Evolutionary conservation across 2,888 invertebrate species (phyloP).

Genomic region (Caenorhabditis uteleia): DNA sequence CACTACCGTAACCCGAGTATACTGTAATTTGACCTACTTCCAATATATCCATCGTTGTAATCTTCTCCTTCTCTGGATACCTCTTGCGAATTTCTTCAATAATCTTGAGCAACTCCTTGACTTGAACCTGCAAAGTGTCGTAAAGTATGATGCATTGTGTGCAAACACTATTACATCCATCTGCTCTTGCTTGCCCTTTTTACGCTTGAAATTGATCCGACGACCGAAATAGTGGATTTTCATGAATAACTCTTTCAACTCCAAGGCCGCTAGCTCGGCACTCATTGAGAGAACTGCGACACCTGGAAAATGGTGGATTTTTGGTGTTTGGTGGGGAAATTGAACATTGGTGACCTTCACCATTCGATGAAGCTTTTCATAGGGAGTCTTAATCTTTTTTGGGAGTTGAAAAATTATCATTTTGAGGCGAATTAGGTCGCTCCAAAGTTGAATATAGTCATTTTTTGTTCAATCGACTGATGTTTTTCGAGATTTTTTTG

Average conservation of each 20-base stretch:
- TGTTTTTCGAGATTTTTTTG: no score
- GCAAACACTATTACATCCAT: constrained; percentile 48
- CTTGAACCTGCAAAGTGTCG: constrained; percentile 48
- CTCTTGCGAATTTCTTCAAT: constrained; percentile 65
- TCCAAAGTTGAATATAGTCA: no score
- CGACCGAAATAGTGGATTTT: constrained; percentile 66
- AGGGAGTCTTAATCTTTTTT: no score
- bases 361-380: no score
- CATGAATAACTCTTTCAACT: constrained; percentile 67
- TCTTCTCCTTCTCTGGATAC: constrained; percentile 67
- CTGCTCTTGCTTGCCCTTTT: constrained; percentile 55
- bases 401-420: no score
- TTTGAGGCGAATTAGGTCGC: no score
- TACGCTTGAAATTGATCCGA: constrained; percentile 66
- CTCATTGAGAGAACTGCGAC: constrained; percentile 69
- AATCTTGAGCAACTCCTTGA: constrained; percentile 67
- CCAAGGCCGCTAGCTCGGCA: constrained; percentile 67
- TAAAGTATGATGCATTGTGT: constrained; percentile 2
- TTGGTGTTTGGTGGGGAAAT: no score
- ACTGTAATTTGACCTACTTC: constrained; percentile 34
- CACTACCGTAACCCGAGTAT: neutral
- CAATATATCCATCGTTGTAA: constrained; percentile 66
- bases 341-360: no score
- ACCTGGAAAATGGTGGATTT: constrained; percentile 49
- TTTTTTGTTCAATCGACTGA: no score